phyloP scores from a whole-genome alignment of 1,140 invertebrate genomes.

The Augochlora pura region DNA sequence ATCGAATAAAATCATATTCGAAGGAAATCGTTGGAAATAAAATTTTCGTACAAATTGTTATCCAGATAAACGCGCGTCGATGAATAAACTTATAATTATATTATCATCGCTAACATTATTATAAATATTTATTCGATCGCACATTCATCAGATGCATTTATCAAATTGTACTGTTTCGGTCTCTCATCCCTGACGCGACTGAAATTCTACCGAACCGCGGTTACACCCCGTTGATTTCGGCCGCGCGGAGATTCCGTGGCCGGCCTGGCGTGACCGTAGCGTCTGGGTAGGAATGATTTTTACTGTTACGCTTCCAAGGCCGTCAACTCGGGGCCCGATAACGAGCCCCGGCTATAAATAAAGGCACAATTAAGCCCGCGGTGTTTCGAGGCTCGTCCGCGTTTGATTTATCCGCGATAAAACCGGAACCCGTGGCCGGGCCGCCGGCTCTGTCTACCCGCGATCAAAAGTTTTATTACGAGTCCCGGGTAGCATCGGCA shows the following conservation, averaged over 20 bases:
- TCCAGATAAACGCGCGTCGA: too few species aligned
- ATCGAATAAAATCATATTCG: too few species aligned
- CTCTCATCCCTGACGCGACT: too few species aligned
- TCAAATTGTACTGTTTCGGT: too few species aligned
- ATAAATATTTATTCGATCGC: slow-evolving; percentile 15
- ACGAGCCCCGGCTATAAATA: not conserved
- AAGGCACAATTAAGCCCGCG: not conserved
- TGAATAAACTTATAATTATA: too few species aligned
- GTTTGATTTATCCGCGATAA: not conserved
- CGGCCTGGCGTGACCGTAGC: slow-evolving; percentile 46
- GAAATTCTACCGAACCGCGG: not conserved
- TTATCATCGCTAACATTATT: too few species aligned
- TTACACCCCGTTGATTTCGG: slow-evolving; percentile 3
- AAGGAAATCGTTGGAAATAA: too few species aligned
- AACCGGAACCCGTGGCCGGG: not conserved
- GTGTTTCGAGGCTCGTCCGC: not conserved
- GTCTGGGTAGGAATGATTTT: slow-evolving; percentile 43
- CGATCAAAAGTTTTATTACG: not conserved
- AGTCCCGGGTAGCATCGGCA: too few species aligned
- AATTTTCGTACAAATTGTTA: too few species aligned
- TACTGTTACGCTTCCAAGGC: slow-evolving; percentile 58
- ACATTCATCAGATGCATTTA: too few species aligned
- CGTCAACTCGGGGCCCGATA: slow-evolving; percentile 15
- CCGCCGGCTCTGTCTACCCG: not conserved
- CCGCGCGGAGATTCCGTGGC: slow-evolving; percentile 33